Conservation (phyloP, 2,113 vertebrate species). For the Gopherus flavomarginatus region DNA sequence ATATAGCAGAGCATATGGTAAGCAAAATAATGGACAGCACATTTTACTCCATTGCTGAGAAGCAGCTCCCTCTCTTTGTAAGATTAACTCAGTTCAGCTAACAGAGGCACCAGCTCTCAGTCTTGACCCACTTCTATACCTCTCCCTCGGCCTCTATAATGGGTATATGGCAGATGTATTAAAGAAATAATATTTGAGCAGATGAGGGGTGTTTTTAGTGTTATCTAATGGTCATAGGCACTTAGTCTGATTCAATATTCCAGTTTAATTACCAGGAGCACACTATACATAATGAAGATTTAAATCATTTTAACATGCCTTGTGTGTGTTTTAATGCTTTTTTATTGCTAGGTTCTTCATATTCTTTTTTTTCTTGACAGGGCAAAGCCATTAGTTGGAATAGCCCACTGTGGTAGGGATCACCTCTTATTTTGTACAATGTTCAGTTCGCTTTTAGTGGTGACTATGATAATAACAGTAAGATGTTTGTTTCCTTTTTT, state of each 20-base stretch:
- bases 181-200: neutral
- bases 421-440: neutral
- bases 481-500: neutral
- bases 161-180: neutral
- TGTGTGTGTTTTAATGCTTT: constrained; percentile 65
- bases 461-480: neutral
- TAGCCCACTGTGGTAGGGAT: neutral
- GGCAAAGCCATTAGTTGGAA: neutral
- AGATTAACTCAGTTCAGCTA: neutral
- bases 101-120: neutral
- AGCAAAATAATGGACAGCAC: neutral
- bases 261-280: constrained; percentile 82
- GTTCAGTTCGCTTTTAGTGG: neutral
- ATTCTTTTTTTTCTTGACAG: constrained; percentile 8
- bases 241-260: constrained; percentile 73
- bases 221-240: constrained; percentile 64
- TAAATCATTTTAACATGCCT: constrained; percentile 84
- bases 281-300: constrained; percentile 79
- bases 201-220: constrained; percentile 52
- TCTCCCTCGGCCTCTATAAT: neutral
- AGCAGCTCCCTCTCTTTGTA: neutral
- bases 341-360: constrained; percentile 15
- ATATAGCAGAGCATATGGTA: neutral
- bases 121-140: neutral
- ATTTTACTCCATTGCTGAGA: fast-evolving